Conservation (phyloP, 1,140 invertebrate species). For the Hycleus cichorii region DNA sequence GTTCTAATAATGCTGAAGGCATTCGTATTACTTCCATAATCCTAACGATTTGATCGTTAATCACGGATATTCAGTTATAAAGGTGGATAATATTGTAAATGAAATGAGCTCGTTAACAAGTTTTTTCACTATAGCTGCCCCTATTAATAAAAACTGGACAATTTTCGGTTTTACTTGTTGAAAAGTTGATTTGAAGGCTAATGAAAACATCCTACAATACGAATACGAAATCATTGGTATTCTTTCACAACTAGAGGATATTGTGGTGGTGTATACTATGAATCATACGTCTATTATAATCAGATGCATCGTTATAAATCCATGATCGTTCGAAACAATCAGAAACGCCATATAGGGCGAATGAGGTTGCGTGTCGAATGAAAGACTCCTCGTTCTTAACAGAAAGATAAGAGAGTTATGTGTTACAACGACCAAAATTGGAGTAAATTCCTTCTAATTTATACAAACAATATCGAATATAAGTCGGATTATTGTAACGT, state of each 20-base stretch:
- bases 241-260: constrained; percentile 10
- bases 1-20: too few species aligned
- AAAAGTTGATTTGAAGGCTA: neutral
- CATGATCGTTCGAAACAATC: constrained; percentile 12
- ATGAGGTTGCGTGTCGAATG: constrained; percentile 10
- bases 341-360: constrained; percentile 13
- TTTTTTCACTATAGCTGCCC: too few species aligned
- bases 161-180: too few species aligned
- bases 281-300: constrained; percentile 14
- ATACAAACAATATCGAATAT: neutral
- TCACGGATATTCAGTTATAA: too few species aligned
- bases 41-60: too few species aligned
- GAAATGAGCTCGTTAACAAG: too few species aligned
- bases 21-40: too few species aligned
- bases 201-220: constrained; percentile 5
- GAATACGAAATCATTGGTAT: neutral
- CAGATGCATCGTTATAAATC: constrained; percentile 15
- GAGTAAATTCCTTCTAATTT: neutral
- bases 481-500: too few species aligned
- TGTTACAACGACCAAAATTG: neutral
- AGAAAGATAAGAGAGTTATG: neutral
- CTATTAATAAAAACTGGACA: too few species aligned
- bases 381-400: constrained; percentile 6
- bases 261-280: constrained; percentile 6
- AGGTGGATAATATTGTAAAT: too few species aligned